Evolutionary conservation across 2,797 vertebrate species (phyloP), one percentile per base, ranked within the genome.

Genomic region (Sebastiscus albofasciatus): DNA sequence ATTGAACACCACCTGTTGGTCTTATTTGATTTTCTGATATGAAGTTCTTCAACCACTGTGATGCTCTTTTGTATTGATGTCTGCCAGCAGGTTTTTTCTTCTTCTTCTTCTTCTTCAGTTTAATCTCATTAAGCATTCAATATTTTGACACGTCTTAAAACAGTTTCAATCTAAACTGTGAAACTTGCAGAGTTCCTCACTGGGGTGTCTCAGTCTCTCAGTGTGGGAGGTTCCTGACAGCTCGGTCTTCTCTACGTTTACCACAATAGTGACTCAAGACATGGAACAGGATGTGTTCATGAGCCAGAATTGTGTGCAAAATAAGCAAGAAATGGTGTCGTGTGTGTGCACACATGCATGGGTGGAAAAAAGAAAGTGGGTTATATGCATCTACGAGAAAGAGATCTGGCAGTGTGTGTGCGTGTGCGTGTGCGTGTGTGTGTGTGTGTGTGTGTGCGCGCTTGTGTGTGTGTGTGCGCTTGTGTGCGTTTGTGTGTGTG

Each of bases 251-350:
- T 54, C 20, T 49, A 49, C 3, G 46, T 49, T 91, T 74, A 86
- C 74, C 72, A 16, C 81, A 49, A 22, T 20, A 66, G 31, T 89
- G 80, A 89, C 89, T 92, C 87, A 82, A 52, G 68, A 65, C 29
- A 33, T 75, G 29, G 64, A 89, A 94, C 94, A 93, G 94, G 93
- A 95, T 94, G 52, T 93, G 83, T 76, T 84, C 72, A 80, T 70
- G 68, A 73, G 66, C 70, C 22, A 61, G 62, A 72, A 22, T 72
- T 29, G 46, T 72, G 70, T 69, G 80, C 81, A 79, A 27, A 55
- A 27, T 64, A 39, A 75, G 82, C 64, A 79, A 78, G 46, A 69
- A 64, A 33, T 46, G 14, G 31, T 82, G 64, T 54, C 55, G 59
- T 36, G 34, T 29, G 60, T 31, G 61, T 54, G 36, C 55, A 34